Percentiles rank a stretch among this genome's conserved stretches.
Evolutionary conservation across 2,888 invertebrate genomes (phyloP).

Genomic region (Chloroclystis v-ata): DNA sequence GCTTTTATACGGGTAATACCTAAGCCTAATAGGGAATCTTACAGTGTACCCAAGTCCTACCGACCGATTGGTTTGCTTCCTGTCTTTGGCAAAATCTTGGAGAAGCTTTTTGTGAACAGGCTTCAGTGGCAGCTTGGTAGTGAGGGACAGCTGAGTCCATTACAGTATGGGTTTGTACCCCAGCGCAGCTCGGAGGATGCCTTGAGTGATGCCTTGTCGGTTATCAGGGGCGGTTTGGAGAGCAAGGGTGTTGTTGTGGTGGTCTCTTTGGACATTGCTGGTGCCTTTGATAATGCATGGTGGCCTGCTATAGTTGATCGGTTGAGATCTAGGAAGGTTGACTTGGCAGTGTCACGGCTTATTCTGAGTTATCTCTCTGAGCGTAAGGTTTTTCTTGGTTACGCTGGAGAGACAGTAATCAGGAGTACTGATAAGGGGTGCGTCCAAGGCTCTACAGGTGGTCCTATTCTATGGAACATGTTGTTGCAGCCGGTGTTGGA

Average conservation of each 20-base stretch:
- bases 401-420: not conserved
- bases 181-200: not conserved
- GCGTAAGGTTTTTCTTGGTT: not conserved
- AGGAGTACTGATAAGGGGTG: not conserved
- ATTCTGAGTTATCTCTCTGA: not conserved
- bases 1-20: no score
- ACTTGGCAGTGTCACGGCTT: not conserved
- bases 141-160: not conserved
- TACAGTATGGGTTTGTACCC: not conserved
- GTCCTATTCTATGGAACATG: not conserved
- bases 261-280: not conserved
- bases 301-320: not conserved
- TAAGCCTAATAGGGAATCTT: no score
- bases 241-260: not conserved
- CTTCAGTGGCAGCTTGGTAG: no score
- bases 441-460: not conserved
- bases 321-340: not conserved
- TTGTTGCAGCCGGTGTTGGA: not conserved
- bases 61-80: no score
- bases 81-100: no score
- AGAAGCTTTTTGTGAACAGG: no score
- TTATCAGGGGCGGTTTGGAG: not conserved
- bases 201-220: not conserved
- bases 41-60: no score
- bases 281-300: not conserved